Conservation (phyloP, 2,797 vertebrate species). For the Pterois miles region DNA sequence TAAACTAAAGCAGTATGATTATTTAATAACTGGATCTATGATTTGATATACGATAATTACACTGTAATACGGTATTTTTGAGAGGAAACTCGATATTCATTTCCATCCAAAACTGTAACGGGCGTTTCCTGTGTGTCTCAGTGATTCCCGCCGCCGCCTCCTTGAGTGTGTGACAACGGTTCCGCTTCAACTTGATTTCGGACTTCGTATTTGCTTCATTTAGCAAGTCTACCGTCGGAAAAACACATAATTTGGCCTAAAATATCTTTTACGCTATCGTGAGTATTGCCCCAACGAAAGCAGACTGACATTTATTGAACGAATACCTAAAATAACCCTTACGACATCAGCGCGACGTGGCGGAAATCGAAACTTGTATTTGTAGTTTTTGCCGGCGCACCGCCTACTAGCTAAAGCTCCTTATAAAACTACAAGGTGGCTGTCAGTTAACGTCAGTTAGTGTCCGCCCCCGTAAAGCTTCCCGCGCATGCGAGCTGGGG, state of each 20-base stretch:
- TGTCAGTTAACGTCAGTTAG: background rate
- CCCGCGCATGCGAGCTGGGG: background rate
- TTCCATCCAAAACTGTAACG: background rate
- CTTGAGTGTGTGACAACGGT: constrained; percentile 26
- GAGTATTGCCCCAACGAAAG: accelerated
- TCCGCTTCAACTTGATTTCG: constrained; percentile 39
- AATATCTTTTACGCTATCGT: accelerated
- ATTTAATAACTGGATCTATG: background rate
- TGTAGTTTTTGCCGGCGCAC: constrained; percentile 52
- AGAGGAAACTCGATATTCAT: constrained; percentile 1
- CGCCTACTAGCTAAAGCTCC: accelerated
- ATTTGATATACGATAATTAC: accelerated
- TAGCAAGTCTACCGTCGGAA: accelerated
- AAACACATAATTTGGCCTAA: accelerated
- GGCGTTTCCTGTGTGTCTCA: constrained; percentile 69
- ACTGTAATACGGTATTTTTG: background rate
- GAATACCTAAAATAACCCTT: background rate
- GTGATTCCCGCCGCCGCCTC: constrained; percentile 5
- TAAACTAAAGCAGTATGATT: background rate
- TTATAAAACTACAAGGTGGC: constrained; percentile 52
- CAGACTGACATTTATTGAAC: accelerated
- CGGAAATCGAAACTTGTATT: constrained; percentile 28
- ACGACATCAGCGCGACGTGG: constrained; percentile 11
- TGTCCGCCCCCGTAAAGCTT: constrained; percentile 38
- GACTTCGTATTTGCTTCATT: background rate